These are phyloP conservation scores for Lamprologus sp. DNA, from an alignment of 2,113 vertebrate genomes.

Conservation along the genomic window DNA sequence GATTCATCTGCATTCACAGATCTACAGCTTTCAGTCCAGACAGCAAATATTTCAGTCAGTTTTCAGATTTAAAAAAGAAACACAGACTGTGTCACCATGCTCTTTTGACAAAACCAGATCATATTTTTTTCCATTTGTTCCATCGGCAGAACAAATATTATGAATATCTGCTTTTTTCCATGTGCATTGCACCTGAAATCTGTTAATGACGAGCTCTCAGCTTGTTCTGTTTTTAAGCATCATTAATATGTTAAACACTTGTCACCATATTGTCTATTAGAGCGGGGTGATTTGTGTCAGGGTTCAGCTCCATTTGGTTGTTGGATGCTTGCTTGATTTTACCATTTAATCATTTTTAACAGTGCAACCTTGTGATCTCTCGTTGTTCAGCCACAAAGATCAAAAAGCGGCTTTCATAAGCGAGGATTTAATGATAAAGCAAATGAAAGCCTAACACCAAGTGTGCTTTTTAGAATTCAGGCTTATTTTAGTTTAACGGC, in stretches of 20 bases:
- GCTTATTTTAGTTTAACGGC: not conserved
- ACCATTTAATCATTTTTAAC: not conserved
- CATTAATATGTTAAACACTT: not conserved
- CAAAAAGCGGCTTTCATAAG: not conserved
- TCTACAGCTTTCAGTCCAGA: not conserved
- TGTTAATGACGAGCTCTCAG: not conserved
- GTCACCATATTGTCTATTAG: not conserved
- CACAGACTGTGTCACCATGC: not conserved
- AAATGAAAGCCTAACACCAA: not conserved
- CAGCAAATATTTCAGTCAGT: not conserved
- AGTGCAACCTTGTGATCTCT: not conserved
- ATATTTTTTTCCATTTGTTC: not conserved
- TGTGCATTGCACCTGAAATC: not conserved
- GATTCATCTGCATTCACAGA: not conserved
- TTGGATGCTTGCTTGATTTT: not conserved
- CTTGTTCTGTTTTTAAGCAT: not conserved
- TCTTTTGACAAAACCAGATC: not conserved
- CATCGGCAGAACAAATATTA: not conserved
- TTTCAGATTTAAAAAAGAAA: not conserved
- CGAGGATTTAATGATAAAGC: not conserved
- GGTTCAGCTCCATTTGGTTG: not conserved
- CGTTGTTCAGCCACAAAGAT: not conserved
- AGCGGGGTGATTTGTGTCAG: not conserved
- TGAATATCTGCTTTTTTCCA: not conserved
- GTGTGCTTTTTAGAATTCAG: not conserved